Evolutionary conservation across 2,888 invertebrate genomes (phyloP).

Genomic region (Lithophane semibrunnea): DNA sequence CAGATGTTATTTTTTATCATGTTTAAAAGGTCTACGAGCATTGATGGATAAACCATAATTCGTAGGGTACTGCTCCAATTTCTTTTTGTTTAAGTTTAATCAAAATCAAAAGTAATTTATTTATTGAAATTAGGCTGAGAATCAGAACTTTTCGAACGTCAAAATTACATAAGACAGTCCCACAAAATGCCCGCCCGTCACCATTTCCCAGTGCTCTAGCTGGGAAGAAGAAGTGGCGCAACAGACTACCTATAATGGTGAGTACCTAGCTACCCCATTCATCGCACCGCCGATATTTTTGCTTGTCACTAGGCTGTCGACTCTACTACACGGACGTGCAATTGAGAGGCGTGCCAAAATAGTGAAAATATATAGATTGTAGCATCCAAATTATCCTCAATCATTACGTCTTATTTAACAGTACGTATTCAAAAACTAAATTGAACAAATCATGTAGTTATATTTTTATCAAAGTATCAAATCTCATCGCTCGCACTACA

Average conservation of each 20-base stretch:
- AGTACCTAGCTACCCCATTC: too few relatives aligned
- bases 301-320: background rate
- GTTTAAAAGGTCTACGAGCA: background rate
- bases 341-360: background rate
- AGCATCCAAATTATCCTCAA: background rate
- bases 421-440: too few relatives aligned
- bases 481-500: slow-evolving; percentile 62
- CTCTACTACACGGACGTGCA: too few relatives aligned
- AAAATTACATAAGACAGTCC: too few relatives aligned
- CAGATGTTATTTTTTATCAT: background rate
- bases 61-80: background rate
- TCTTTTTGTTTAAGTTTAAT: too few relatives aligned
- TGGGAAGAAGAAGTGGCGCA: too few relatives aligned
- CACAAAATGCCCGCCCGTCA: too few relatives aligned
- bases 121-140: too few relatives aligned
- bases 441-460: background rate
- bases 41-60: background rate
- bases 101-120: too few relatives aligned
- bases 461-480: slow-evolving; percentile 74
- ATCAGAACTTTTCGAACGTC: too few relatives aligned
- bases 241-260: too few relatives aligned
- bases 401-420: background rate
- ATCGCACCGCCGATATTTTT: background rate
- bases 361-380: background rate
- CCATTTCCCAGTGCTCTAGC: too few relatives aligned